Percentiles rank a stretch among this genome's conserved stretches.
phyloP scores from a whole-genome alignment of 2,113 vertebrate species.

The Polyodon spathula region DNA sequence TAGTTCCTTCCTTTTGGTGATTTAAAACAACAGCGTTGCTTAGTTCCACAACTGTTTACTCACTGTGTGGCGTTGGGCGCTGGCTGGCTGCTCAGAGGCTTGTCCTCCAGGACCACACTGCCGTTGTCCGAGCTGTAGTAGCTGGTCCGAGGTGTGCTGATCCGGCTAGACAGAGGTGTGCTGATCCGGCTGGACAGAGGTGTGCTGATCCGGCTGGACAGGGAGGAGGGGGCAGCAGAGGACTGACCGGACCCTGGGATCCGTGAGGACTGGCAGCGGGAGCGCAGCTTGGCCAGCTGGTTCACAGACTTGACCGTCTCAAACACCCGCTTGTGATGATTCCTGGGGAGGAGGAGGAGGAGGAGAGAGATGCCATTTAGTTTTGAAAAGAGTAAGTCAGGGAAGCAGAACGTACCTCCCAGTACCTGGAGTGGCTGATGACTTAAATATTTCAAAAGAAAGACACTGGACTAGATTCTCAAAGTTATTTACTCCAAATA shows the following conservation, averaged over 20 bases:
- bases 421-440: no score
- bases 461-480: no score
- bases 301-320: conserved; percentile 67
- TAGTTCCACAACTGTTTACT: no score
- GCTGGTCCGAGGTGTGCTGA: conserved; percentile 56
- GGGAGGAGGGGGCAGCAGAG: conserved; percentile 28
- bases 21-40: no score
- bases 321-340: conserved; percentile 63
- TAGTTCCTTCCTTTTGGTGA: no score
- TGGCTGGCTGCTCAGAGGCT: conserved; percentile 17
- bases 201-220: conserved; percentile 55
- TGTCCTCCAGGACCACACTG: conserved; percentile 47
- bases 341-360: conserved; percentile 23
- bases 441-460: no score
- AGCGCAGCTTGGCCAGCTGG: conserved; percentile 49
- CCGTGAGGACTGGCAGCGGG: conserved; percentile 50
- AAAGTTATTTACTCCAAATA: no score
- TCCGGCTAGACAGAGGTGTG: no score
- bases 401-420: not conserved
- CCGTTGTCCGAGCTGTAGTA: conserved; percentile 47
- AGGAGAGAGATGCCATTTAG: not conserved
- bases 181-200: no score
- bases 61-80: conserved; percentile 45
- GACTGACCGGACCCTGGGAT: conserved; percentile 45
- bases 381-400: not conserved